Conservation (phyloP, 2,888 invertebrate genomes). For the Nephrocerus scutellatus region DNA sequence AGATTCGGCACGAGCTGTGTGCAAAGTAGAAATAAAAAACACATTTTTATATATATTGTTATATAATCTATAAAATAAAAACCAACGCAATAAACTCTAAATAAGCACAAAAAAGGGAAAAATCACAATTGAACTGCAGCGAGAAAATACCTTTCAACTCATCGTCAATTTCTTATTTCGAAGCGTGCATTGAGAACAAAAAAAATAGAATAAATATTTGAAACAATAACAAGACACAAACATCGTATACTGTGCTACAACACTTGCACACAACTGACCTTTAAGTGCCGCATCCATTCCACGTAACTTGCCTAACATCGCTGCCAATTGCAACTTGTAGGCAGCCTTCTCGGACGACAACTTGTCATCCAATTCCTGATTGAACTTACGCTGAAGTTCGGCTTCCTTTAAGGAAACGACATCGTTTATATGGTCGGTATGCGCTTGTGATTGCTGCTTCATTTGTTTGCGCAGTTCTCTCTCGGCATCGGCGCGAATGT, state of each 20-base stretch:
- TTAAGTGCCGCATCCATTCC: constrained; percentile 72
- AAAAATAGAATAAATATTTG: too few relatives aligned
- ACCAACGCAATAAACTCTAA: constrained; percentile 2
- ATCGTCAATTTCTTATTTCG: constrained; percentile 43
- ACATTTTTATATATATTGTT: not conserved
- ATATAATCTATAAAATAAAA: not conserved
- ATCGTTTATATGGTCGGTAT: constrained; percentile 72
- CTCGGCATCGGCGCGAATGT: constrained; percentile 61
- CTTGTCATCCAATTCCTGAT: constrained; percentile 59
- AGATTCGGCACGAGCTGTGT: constrained; percentile 60
- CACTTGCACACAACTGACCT: constrained; percentile 49
- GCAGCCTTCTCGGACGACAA: constrained; percentile 60
- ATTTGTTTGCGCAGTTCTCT: constrained; percentile 68
- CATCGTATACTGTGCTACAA: not conserved
- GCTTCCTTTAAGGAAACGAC: constrained; percentile 54
- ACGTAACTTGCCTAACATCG: constrained; percentile 64
- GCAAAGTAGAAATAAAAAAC: not conserved
- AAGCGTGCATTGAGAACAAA: too few relatives aligned
- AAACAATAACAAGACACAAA: too few relatives aligned
- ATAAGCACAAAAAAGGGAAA: not conserved
- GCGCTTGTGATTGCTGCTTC: constrained; percentile 78
- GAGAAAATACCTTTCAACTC: constrained; percentile 42
- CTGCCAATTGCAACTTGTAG: constrained; percentile 65
- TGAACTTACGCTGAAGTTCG: constrained; percentile 51
- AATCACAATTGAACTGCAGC: not conserved